These are phyloP conservation scores for Erpornis zantholeuca DNA, from an alignment of 2,113 vertebrate species.

Conservation along the genomic window DNA sequence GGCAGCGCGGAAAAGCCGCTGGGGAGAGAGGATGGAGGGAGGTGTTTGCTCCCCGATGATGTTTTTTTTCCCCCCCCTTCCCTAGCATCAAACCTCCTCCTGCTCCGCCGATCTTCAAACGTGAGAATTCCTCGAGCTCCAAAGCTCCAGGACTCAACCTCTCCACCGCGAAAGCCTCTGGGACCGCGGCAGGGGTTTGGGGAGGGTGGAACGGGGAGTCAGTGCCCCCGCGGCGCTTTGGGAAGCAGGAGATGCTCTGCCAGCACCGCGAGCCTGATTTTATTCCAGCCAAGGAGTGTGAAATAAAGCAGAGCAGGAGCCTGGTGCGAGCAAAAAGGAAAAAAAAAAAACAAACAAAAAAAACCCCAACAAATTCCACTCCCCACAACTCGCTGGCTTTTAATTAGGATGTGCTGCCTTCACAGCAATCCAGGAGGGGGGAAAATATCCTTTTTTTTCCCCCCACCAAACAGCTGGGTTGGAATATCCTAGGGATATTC, in stretches of 20 bases:
- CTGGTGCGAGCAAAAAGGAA: not conserved
- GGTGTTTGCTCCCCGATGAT: not conserved
- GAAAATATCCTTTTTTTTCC: not conserved
- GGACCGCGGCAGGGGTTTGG: accelerated
- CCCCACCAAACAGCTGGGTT: not conserved
- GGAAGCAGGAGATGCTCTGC: not conserved
- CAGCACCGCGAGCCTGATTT: not conserved
- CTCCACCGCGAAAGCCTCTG: accelerated
- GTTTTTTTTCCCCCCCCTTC: no score
- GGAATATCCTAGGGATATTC: not conserved
- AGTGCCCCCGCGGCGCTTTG: not conserved
- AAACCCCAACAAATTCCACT: not conserved
- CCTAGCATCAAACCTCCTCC: not conserved
- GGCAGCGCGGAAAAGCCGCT: not conserved
- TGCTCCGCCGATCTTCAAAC: not conserved
- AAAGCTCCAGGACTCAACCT: not conserved
- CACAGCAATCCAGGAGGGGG: not conserved
- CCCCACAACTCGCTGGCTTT: not conserved
- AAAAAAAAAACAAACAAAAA: no score
- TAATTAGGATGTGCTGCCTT: not conserved
- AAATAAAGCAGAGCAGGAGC: slow-evolving; percentile 2
- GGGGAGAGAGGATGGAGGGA: not conserved
- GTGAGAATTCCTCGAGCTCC: not conserved
- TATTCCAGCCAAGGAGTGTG: accelerated
- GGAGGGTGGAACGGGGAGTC: not conserved